A percentile compares a stretch with the other conserved stretches of the same genome.
phyloP scores from a whole-genome alignment of 2,113 vertebrate species.

The Ptilorrhoa leucosticta region DNA sequence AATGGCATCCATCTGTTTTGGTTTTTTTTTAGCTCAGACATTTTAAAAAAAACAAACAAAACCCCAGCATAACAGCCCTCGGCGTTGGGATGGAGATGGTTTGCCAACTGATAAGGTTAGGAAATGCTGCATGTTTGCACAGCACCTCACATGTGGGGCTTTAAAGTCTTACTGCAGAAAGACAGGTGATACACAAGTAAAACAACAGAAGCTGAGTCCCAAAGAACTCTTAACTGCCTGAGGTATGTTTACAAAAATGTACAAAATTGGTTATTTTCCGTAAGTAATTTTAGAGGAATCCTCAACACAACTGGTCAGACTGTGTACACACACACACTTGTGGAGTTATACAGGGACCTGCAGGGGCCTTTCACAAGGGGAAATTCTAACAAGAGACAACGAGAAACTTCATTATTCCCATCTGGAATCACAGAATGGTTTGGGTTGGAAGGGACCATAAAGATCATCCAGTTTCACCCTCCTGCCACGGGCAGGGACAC shows the following conservation, averaged over 20 bases:
- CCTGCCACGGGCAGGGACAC: background rate
- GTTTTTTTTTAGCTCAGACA: background rate
- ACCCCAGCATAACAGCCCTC: background rate
- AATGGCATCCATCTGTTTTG: background rate
- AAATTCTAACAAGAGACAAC: background rate
- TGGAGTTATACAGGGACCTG: accelerated
- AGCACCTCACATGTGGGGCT: background rate
- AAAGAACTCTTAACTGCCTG: background rate
- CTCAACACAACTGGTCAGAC: accelerated
- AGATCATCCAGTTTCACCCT: background rate
- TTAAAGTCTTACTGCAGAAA: background rate
- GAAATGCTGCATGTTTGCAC: background rate
- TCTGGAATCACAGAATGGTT: background rate
- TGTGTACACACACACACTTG: accelerated
- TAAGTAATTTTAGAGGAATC: background rate
- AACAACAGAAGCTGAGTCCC: background rate
- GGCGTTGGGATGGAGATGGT: accelerated
- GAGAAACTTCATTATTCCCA: background rate
- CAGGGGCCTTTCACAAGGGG: too few species aligned
- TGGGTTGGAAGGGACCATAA: background rate
- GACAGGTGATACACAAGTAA: background rate
- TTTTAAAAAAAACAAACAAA: background rate
- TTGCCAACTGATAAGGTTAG: background rate
- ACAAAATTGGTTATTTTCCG: background rate
- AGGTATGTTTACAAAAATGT: background rate